These are phyloP conservation scores for Glaucopsyche alexis DNA, from an alignment of 2,888 invertebrate genomes.

Conservation along the genomic window DNA sequence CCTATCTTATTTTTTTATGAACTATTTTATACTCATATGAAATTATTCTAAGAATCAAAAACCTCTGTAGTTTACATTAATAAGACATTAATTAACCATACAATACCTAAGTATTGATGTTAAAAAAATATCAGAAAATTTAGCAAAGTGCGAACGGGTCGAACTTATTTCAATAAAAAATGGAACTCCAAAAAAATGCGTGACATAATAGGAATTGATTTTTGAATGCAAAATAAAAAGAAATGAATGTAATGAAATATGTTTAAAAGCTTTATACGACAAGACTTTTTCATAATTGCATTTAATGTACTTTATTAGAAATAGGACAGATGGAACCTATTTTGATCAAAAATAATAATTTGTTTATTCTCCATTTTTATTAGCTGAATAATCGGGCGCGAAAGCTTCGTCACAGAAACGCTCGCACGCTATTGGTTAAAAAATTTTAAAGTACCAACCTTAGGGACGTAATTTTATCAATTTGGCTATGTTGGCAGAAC, in stretches of 20 bases:
- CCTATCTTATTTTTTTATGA: no score
- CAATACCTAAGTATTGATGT: no score
- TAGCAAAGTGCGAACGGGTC: neutral
- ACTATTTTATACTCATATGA: no score
- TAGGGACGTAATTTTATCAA: conserved; percentile 49
- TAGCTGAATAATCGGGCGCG: conserved; percentile 68
- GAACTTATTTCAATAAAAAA: conserved; percentile 1
- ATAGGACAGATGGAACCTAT: neutral
- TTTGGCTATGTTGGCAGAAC: conserved; percentile 75
- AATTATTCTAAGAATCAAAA: no score
- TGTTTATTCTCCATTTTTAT: conserved; percentile 46
- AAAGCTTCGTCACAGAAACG: conserved; percentile 67
- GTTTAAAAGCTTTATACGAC: neutral
- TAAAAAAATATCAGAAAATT: neutral
- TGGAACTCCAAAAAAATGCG: neutral
- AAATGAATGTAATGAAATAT: neutral
- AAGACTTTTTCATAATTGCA: neutral
- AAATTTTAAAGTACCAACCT: conserved; percentile 65
- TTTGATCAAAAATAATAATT: conserved; percentile 21
- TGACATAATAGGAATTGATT: neutral
- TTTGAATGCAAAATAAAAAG: neutral
- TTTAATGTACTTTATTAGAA: neutral
- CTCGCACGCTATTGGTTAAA: conserved; percentile 56
- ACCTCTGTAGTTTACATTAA: no score
- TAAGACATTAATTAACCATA: no score